Conservation (phyloP, 2,113 vertebrate genomes). For the Entelurus aequoreus region DNA sequence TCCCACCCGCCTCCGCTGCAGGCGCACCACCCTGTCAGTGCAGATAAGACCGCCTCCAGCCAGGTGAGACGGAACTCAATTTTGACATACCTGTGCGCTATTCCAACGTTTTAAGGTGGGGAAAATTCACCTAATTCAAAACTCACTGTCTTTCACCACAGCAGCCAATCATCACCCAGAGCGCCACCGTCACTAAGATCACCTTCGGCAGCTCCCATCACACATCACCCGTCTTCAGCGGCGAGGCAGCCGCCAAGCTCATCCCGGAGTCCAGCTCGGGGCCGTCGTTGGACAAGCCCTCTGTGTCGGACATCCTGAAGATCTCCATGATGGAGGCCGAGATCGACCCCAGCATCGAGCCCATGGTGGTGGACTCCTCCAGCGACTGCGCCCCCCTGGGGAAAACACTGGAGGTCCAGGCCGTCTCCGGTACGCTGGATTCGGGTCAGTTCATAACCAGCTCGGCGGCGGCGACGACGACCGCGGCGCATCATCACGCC, state of each 20-base stretch:
- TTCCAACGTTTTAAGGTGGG: too few species aligned
- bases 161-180: conserved; percentile 90
- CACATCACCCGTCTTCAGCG: conserved; percentile 74
- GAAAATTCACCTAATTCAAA: too few species aligned
- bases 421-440: conserved; percentile 50
- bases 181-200: conserved; percentile 91
- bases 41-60: conserved; percentile 80
- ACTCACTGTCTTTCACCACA: conserved; percentile 37
- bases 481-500: conserved; percentile 61
- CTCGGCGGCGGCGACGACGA: conserved; percentile 67
- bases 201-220: conserved; percentile 78
- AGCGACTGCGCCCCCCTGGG: conserved; percentile 76
- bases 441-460: conserved; percentile 80
- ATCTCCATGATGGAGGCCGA: conserved; percentile 98
- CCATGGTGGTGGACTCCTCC: conserved; percentile 83
- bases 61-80: conserved; percentile 74
- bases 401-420: conserved; percentile 53
- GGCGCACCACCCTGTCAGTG: conserved; percentile 82
- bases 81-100: too few species aligned
- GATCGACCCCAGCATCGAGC: conserved; percentile 83
- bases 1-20: conserved; percentile 82
- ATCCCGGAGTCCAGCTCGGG: conserved; percentile 80
- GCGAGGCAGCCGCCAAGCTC: conserved; percentile 61
- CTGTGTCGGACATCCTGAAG: conserved; percentile 90
- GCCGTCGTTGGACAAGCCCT: conserved; percentile 75